Evolutionary conservation across 2,888 invertebrate species (phyloP), one percentile per base, ranked within the genome.

Genomic region (Protonemura montana): DNA sequence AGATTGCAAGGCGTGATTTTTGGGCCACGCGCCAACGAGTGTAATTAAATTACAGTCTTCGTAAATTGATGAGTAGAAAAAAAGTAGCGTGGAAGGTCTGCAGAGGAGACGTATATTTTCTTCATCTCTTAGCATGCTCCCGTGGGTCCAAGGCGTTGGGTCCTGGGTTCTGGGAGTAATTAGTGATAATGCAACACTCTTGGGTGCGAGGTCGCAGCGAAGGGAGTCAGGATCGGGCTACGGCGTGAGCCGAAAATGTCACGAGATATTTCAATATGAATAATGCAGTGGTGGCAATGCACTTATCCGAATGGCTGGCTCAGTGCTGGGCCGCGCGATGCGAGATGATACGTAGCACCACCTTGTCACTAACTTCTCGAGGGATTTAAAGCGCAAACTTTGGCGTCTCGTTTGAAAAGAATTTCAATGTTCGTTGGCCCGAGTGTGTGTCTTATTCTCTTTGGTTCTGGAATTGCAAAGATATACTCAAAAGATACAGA

Each of bases 201-300:
- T 25, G n/a, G n/a, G n/a, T 13, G 59, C 13, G 59, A 59, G 59
- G 16, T 21, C 6, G 13, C 13, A 10, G 59, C 59, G 1, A 3
- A 7, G 59, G 59, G 6, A 59, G 21, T 59, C 59, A 59, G 59
- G 80, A 26, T 26, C n/a, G 30, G 78, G n/a, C 28, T 27, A 28
- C 10, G 81, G 81, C 81, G 81, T 81, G 78, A 28, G 78, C 29
- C 30, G 28, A 81, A n/a, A 81, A n/a, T 81, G 81, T 30, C 28
- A 81, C 30, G 30, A 81, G 28, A 81, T 81, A 81, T 81, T 81
- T 81, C 81, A 81, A 81, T 81, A 81, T 81, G 81, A 81, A 81
- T 81, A 81, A 81, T 81, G 81, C 81, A 81, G 30, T 81, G 30
- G 30, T 81, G 28, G 28, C 81, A 81, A 30, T 30, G 81, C 29